Evolutionary conservation across 2,888 invertebrate species (phyloP), one percentile per base, ranked within the genome.

Genomic region (Augiades crinisus): DNA sequence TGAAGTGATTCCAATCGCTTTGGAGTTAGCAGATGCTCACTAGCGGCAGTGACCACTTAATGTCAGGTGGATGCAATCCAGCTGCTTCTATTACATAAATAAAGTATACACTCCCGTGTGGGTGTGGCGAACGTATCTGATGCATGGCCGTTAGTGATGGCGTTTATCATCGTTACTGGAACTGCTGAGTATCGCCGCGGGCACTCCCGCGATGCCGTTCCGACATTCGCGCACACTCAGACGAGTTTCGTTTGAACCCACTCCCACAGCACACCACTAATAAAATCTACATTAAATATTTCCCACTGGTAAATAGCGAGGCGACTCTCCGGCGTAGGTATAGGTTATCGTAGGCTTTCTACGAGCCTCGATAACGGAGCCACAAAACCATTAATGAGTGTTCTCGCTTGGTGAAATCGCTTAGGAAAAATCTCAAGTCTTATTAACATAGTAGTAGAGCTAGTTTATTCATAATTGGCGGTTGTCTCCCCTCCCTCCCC

Each of bases 391-490:
- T 81, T 82, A 85, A 83, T 83, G 80, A 81, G 75, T 70, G 71
- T 77, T 75, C 72, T 72, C 62, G 75, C 70, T 69, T 63, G 74
- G 87, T 84, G 87, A 88, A 87, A 87, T 84, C 81, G 80, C 59
- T 60, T 65, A 75, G 86, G 85, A 87, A 88, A 86, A 88, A 87
- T 85, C 78, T 81, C 74, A 77, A 71, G 76, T 67, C 75, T 73
- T 79, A 88, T 88, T 88, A 83, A 75, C 86, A 88, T 86, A 86
- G 86, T 72, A 72, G 89, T 79, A 71, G 68, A 82, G 80, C 88
- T 85, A 79, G 87, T 88, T 85, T 86, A 82, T 81, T 86, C 79
- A 84, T 87, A 89, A 87, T 85, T 87, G 82, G 74, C 77, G 74
- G 79, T 77, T 76, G 72, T 72, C 72, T 77, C 81, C 78, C 79